A percentile compares a stretch with the other conserved stretches of the same genome.
Evolutionary conservation across 2,797 vertebrate species (phyloP).

Genomic region (Tiaroga cobitis): DNA sequence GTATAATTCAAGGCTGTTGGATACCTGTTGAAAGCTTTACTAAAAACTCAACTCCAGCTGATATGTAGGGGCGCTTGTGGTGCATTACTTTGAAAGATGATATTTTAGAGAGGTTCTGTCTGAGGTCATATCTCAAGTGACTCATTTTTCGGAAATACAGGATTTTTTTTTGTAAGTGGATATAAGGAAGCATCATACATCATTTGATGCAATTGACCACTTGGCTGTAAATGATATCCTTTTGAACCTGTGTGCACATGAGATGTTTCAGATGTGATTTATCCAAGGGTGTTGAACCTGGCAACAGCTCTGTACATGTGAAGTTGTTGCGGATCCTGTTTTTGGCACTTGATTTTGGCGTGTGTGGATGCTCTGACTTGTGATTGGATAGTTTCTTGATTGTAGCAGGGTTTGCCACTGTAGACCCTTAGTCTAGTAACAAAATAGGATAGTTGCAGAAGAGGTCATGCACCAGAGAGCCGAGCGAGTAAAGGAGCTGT

Average conservation of each 20-base stretch:
- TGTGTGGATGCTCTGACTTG: conserved; percentile 41
- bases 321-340: conserved; percentile 23
- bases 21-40: conserved; percentile 83
- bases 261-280: conserved; percentile 27
- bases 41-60: conserved; percentile 83
- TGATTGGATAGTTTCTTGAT: conserved; percentile 48
- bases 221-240: conserved; percentile 42
- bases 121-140: conserved; percentile 74
- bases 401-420: conserved; percentile 52
- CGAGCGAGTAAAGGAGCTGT: conserved; percentile 83
- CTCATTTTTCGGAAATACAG: conserved; percentile 65
- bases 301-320: not conserved
- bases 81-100: conserved; percentile 64
- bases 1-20: conserved; percentile 66
- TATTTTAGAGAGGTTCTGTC: conserved; percentile 57
- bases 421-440: conserved; percentile 56
- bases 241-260: conserved; percentile 56
- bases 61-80: conserved; percentile 70
- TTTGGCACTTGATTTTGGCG: conserved; percentile 46
- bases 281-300: not conserved
- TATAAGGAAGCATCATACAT: conserved; percentile 29
- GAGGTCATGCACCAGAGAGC: conserved; percentile 66
- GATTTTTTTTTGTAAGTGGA: conserved; percentile 24
- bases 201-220: conserved; percentile 47
- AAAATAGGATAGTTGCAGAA: conserved; percentile 60